Evolutionary conservation across 2,113 vertebrate species (phyloP).

Genomic region (Psammodynastes pulverulentus): DNA sequence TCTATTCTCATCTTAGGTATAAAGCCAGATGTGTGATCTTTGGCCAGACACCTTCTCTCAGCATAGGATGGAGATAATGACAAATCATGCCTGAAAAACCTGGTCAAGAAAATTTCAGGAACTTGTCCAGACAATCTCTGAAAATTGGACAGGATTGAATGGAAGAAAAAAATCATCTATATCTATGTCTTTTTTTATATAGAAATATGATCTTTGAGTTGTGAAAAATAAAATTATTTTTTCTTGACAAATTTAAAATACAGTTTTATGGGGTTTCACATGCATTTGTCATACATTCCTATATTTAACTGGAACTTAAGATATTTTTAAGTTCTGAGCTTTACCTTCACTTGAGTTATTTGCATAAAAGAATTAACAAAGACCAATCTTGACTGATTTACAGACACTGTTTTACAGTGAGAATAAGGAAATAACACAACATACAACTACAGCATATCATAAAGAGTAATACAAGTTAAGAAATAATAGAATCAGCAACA

Average conservation of each 20-base stretch:
- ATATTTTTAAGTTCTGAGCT: neutral
- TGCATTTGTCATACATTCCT: neutral
- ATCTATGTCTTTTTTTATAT: neutral
- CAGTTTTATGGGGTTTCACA: neutral
- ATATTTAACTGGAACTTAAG: neutral
- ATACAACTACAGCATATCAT: neutral
- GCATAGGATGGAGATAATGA: too few relatives aligned
- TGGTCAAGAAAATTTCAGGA: too few relatives aligned
- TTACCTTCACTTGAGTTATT: neutral
- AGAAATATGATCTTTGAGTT: neutral
- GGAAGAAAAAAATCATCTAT: neutral
- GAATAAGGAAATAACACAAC: neutral
- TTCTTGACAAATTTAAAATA: neutral
- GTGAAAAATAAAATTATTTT: neutral
- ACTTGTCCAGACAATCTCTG: neutral
- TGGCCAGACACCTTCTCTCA: too few relatives aligned
- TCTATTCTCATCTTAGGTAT: too few relatives aligned
- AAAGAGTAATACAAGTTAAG: neutral
- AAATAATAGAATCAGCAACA: neutral
- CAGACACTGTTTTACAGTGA: neutral
- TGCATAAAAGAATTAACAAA: neutral
- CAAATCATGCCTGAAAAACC: too few relatives aligned
- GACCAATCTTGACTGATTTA: neutral
- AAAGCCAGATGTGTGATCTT: too few relatives aligned
- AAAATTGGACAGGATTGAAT: neutral